These are phyloP conservation scores for Drosophila tropicalis DNA, from an alignment of 1,140 invertebrate genomes.

Conservation along the genomic window DNA sequence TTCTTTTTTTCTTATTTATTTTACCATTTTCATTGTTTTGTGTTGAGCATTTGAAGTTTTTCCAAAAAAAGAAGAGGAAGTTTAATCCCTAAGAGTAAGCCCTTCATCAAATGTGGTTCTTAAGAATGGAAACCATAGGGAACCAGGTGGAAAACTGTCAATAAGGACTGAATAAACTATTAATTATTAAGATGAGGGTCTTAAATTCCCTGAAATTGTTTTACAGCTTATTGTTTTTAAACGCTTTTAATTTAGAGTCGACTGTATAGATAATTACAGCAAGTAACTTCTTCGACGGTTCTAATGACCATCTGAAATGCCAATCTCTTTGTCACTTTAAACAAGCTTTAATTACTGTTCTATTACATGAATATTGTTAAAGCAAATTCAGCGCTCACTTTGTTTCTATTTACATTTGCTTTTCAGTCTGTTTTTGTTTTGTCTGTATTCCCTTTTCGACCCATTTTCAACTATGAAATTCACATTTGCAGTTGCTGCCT, in stretches of 20 bases:
- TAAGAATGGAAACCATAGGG: no score
- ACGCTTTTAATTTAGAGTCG: no score
- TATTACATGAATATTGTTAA: background rate
- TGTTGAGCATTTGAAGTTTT: background rate
- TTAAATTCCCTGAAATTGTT: no score
- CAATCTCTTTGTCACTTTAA: background rate
- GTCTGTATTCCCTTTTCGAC: constrained; percentile 2
- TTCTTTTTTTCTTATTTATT: constrained; percentile 14
- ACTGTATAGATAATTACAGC: no score
- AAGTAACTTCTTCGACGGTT: no score
- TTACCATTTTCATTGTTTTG: constrained; percentile 2
- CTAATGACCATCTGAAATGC: no score
- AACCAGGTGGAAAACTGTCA: no score
- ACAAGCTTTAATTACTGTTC: background rate
- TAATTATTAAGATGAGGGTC: no score
- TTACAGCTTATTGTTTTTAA: no score
- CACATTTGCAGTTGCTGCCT: constrained; percentile 25
- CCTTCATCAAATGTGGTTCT: no score
- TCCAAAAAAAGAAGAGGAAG: background rate
- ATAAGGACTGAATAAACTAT: no score
- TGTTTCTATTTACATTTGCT: constrained; percentile 10
- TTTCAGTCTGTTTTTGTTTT: constrained; percentile 6
- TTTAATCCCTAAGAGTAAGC: no score
- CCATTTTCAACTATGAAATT: constrained; percentile 30
- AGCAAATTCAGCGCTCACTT: background rate